phyloP scores from a whole-genome alignment of 53 echinoderm and acorn worm genomes.

The Holothuria leucospilota region DNA sequence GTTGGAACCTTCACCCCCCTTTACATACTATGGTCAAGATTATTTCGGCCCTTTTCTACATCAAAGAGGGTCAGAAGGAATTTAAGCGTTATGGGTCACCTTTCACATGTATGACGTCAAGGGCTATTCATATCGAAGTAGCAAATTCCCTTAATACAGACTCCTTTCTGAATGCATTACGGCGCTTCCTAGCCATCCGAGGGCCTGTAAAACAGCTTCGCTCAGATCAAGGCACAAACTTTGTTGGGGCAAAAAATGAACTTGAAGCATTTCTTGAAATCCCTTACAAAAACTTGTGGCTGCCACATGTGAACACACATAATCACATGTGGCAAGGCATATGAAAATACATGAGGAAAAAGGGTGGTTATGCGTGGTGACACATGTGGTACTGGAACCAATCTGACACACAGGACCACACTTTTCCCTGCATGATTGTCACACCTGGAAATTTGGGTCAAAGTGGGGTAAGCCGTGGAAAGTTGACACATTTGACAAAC shows the following conservation, averaged over 20 bases:
- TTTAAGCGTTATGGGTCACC: slow-evolving; percentile 70
- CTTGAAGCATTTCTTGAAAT: slow-evolving; percentile 47
- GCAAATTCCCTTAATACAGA: slow-evolving; percentile 62
- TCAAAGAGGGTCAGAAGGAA: slow-evolving; percentile 70
- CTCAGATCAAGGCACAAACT: slow-evolving; percentile 74
- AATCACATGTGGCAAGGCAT: too few species aligned
- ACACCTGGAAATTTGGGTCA: too few species aligned
- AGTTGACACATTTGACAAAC: too few species aligned
- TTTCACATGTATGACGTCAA: slow-evolving; percentile 75
- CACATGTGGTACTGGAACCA: too few species aligned
- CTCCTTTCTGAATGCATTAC: slow-evolving; percentile 71
- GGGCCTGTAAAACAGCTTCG: slow-evolving; percentile 69
- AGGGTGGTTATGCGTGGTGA: too few species aligned
- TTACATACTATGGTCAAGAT: slow-evolving; percentile 68
- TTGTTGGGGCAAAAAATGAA: slow-evolving; percentile 65
- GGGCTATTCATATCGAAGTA: slow-evolving; percentile 77
- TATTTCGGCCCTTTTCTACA: slow-evolving; percentile 71
- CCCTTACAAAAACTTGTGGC: too few species aligned
- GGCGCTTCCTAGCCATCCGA: slow-evolving; percentile 61
- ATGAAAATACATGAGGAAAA: too few species aligned
- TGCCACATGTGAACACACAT: too few species aligned
- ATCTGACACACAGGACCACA: too few species aligned
- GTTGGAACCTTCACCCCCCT: slow-evolving; percentile 36
- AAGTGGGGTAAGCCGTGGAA: too few species aligned
- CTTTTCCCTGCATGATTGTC: too few species aligned